Evolutionary conservation across 1,140 invertebrate genomes (phyloP).

Genomic region (Pararge aegeria): DNA sequence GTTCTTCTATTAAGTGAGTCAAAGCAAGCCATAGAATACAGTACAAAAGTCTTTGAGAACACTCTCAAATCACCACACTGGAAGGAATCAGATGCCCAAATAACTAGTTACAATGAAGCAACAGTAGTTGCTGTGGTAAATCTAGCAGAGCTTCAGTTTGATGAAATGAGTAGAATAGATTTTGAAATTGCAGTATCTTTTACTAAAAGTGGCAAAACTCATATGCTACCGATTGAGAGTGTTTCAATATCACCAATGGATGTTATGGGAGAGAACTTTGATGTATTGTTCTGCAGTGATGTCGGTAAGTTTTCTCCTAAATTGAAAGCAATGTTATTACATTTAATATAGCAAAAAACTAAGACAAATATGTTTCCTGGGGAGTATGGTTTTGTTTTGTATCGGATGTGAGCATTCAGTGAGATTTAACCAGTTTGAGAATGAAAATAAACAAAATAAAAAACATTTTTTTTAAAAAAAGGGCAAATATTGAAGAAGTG

Average conservation of each 20-base stretch:
- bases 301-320: not conserved
- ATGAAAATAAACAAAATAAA: too few relatives aligned
- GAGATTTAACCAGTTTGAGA: too few relatives aligned
- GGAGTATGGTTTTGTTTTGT: too few relatives aligned
- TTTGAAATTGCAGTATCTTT: conserved; percentile 49
- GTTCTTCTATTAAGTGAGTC: conserved; percentile 42
- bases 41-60: conserved; percentile 48
- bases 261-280: conserved; percentile 45
- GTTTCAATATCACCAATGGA: conserved; percentile 43
- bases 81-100: conserved; percentile 37
- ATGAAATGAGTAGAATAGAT: conserved; percentile 36
- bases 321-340: not conserved
- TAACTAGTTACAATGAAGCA: conserved; percentile 22
- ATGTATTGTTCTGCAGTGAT: conserved; percentile 29
- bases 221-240: conserved; percentile 48
- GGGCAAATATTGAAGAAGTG: too few relatives aligned
- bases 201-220: conserved; percentile 35
- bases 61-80: conserved; percentile 38
- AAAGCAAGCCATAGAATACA: conserved; percentile 43
- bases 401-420: too few relatives aligned
- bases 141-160: conserved; percentile 45
- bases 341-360: too few relatives aligned
- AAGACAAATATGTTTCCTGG: too few relatives aligned
- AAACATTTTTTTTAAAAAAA: too few relatives aligned
- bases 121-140: conserved; percentile 41